Evolutionary conservation across 2,888 invertebrate species (phyloP).

Genomic region (Athetis lepigone): DNA sequence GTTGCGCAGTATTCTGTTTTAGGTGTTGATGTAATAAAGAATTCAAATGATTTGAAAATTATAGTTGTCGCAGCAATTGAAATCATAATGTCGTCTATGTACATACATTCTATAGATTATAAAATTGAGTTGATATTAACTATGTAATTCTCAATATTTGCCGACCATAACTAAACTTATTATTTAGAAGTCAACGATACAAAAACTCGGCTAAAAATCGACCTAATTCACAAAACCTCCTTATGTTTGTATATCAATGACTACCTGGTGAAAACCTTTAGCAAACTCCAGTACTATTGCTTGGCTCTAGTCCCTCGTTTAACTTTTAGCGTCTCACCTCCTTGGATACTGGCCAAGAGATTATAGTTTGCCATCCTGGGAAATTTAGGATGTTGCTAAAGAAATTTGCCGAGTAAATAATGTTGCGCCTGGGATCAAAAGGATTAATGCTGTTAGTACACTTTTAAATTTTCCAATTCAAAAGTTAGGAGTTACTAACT

Average conservation of each 20-base stretch:
- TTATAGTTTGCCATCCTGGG: conserved; percentile 59
- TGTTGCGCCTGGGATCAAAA: conserved; percentile 35
- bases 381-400: conserved; percentile 55
- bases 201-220: conserved; percentile 3
- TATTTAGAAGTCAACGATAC: too few species aligned
- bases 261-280: conserved; percentile 40
- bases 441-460: conserved; percentile 49
- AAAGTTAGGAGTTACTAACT: conserved; percentile 43
- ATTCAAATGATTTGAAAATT: background rate
- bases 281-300: conserved; percentile 33
- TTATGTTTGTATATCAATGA: conserved; percentile 29
- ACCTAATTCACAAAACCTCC: conserved; percentile 5
- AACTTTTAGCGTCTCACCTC: conserved; percentile 58
- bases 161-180: background rate
- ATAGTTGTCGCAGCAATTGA: background rate
- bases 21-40: background rate
- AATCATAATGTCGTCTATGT: background rate
- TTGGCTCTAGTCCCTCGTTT: conserved; percentile 46
- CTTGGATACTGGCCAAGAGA: conserved; percentile 60
- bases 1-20: conserved; percentile 3
- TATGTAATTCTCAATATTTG: background rate
- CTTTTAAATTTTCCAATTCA: conserved; percentile 56
- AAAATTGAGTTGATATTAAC: too few species aligned
- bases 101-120: too few species aligned
- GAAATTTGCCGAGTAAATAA: conserved; percentile 60